Conservation (phyloP, 1,140 invertebrate genomes). For the Hycleus phaleratus region DNA sequence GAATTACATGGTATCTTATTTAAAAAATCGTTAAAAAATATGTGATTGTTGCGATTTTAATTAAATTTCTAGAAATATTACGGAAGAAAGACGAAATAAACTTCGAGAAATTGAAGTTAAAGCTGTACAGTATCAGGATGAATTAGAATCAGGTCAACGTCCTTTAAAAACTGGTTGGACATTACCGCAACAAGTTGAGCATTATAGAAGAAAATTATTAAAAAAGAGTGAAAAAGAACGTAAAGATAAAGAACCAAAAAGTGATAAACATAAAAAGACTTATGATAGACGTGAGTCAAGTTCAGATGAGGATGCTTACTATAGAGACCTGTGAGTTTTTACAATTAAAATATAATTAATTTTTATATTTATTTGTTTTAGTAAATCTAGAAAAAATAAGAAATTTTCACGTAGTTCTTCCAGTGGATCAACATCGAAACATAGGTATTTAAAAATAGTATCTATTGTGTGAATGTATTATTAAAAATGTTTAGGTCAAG, state of each 20-base stretch:
- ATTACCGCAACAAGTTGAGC: conserved; percentile 77
- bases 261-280: conserved; percentile 35
- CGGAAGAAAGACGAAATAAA: conserved; percentile 72
- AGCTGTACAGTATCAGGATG: conserved; percentile 93
- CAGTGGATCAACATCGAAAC: conserved; percentile 37
- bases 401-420: conserved; percentile 39
- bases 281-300: conserved; percentile 30
- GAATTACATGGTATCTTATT: too few relatives aligned
- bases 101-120: conserved; percentile 90
- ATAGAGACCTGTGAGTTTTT: conserved; percentile 39
- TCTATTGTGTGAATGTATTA: background rate
- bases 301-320: conserved; percentile 37
- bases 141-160: conserved; percentile 79
- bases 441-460: conserved; percentile 30
- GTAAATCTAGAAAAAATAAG: conserved; percentile 41
- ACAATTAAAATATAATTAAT: too few relatives aligned
- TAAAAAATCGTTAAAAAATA: too few relatives aligned
- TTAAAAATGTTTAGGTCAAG: conserved; percentile 34
- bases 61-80: conserved; percentile 34
- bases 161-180: conserved; percentile 70
- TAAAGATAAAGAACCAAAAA: conserved; percentile 34
- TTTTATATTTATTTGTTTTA: conserved; percentile 28
- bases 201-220: conserved; percentile 85
- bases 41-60: too few relatives aligned
- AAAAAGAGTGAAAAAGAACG: conserved; percentile 50